Evolutionary conservation across 2,113 vertebrate genomes (phyloP).

Genomic region (Benitochromis conjunctus): DNA sequence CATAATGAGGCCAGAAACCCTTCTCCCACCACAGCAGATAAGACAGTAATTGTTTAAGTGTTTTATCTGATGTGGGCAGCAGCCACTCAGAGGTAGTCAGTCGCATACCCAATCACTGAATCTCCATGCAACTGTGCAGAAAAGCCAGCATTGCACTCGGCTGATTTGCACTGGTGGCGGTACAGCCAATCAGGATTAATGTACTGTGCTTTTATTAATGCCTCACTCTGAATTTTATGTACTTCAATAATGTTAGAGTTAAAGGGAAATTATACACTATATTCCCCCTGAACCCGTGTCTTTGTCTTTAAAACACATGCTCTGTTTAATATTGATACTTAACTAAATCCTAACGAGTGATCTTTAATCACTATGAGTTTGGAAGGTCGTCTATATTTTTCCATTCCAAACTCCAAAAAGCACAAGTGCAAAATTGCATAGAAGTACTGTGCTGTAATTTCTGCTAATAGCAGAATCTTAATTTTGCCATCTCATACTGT

Average conservation of each 20-base stretch:
- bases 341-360: background rate
- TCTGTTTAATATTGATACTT: background rate
- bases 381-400: background rate
- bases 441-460: background rate
- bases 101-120: constrained; percentile 14
- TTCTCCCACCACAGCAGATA: constrained; percentile 66
- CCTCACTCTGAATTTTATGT: background rate
- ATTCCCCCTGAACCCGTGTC: background rate
- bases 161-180: background rate
- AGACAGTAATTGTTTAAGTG: constrained; percentile 75
- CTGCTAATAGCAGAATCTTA: background rate
- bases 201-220: background rate
- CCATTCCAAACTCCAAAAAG: background rate
- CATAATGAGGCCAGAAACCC: constrained; percentile 65
- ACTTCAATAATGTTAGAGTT: background rate
- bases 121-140: background rate
- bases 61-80: constrained; percentile 68
- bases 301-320: background rate
- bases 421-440: background rate
- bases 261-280: background rate
- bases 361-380: background rate
- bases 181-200: background rate
- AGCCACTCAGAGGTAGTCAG: constrained; percentile 29
- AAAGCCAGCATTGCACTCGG: background rate
- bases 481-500: background rate